phyloP scores from a whole-genome alignment of 1,140 invertebrate species.

The Sesamia nonagrioides region DNA sequence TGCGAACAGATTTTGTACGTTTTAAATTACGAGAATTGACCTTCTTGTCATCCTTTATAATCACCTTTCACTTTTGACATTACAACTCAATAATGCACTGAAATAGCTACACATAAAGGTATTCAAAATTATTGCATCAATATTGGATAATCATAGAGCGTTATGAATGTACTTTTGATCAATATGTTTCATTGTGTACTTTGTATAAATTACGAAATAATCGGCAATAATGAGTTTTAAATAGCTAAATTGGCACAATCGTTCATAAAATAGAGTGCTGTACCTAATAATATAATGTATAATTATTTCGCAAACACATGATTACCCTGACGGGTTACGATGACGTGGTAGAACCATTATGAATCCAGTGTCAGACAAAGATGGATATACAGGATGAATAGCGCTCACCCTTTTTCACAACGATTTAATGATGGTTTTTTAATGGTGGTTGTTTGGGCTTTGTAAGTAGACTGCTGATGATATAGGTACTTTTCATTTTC shows the following conservation, averaged over 20 bases:
- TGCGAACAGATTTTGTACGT: too few relatives aligned
- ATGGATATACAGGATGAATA: too few relatives aligned
- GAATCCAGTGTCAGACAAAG: too few relatives aligned
- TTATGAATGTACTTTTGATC: slow-evolving; percentile 30
- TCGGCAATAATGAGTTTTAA: slow-evolving; percentile 10
- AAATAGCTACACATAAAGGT: background rate
- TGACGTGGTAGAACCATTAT: too few relatives aligned
- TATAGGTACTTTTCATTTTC: slow-evolving; percentile 11
- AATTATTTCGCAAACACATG: slow-evolving; percentile 20
- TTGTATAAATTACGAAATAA: slow-evolving; percentile 13
- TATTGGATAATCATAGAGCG: background rate
- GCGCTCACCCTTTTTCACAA: too few relatives aligned
- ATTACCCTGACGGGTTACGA: too few relatives aligned
- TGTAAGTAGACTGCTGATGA: slow-evolving; percentile 3
- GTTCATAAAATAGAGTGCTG: background rate
- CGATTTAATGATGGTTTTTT: too few relatives aligned
- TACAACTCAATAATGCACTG: background rate
- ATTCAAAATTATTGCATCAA: slow-evolving; percentile 37
- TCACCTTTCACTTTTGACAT: slow-evolving; percentile 26
- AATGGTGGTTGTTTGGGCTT: too few relatives aligned
- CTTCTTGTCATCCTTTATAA: background rate
- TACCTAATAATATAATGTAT: background rate
- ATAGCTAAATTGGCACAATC: slow-evolving; percentile 24
- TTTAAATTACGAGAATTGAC: too few relatives aligned
- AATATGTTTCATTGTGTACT: background rate